Conservation (phyloP, 1,140 invertebrate species). For the Druon quercuslanigerum region DNA sequence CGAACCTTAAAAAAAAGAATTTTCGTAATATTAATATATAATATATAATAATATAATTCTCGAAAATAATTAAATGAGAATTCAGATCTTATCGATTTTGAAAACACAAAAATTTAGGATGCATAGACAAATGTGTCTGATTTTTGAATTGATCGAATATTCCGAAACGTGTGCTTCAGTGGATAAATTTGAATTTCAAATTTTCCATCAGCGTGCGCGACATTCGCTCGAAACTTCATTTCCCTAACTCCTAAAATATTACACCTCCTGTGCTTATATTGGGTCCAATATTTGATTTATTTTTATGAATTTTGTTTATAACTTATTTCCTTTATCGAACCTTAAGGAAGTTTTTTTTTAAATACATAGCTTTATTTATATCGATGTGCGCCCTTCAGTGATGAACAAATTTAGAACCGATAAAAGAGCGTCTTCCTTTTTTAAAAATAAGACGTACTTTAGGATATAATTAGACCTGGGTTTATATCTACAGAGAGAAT, state of each 20-base stretch:
- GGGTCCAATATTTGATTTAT: conserved; percentile 3
- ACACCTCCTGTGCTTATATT: neutral
- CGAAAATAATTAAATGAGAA: too few relatives aligned
- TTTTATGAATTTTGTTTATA: neutral
- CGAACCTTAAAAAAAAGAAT: too few relatives aligned
- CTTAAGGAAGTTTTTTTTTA: neutral
- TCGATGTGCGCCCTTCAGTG: too few relatives aligned
- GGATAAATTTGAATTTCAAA: conserved; percentile 14
- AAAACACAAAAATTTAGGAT: neutral
- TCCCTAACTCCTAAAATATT: conserved; percentile 11
- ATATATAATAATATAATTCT: too few relatives aligned
- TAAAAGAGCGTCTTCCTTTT: too few relatives aligned
- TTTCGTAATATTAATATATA: too few relatives aligned
- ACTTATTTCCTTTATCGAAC: neutral
- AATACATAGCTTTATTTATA: neutral
- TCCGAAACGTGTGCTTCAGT: neutral
- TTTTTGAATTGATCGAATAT: neutral
- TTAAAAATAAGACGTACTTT: too few relatives aligned
- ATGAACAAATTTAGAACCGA: too few relatives aligned
- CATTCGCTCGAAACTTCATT: conserved; percentile 16
- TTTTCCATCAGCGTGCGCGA: neutral
- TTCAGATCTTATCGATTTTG: too few relatives aligned
- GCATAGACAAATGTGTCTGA: neutral
- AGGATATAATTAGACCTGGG: too few relatives aligned
- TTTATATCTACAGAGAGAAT: too few relatives aligned